phyloP scores from a whole-genome alignment of 2,888 invertebrate species.

The Amiota mariae region DNA sequence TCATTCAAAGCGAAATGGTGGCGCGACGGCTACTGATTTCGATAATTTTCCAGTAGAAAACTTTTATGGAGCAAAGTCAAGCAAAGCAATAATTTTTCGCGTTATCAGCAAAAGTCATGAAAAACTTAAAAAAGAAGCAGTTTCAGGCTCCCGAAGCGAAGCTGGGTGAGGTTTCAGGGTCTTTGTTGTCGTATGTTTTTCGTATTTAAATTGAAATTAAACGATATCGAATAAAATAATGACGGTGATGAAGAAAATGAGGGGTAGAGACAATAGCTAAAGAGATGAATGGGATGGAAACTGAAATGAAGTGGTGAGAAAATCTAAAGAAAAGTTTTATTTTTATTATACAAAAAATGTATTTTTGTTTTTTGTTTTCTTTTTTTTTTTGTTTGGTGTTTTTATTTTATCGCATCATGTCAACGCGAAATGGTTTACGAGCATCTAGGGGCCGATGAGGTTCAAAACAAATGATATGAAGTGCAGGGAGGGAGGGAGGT shows the following conservation, averaged over 20 bases:
- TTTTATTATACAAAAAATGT: background rate
- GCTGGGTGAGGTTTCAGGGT: no score
- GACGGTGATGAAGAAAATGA: background rate
- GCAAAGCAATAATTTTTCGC: slow-evolving; percentile 52
- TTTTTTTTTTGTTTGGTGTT: background rate
- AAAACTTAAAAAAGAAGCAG: slow-evolving; percentile 16
- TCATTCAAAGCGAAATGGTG: background rate
- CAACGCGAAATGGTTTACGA: background rate
- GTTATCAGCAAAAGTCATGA: slow-evolving; percentile 61
- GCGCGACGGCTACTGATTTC: slow-evolving; percentile 2
- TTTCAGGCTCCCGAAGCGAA: slow-evolving; percentile 30
- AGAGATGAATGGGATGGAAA: slow-evolving; percentile 3
- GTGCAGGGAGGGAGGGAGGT: no score
- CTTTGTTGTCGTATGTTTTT: slow-evolving; percentile 51
- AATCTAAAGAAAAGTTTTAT: slow-evolving; percentile 5
- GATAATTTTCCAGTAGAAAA: slow-evolving; percentile 32
- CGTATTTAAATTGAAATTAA: slow-evolving; percentile 61
- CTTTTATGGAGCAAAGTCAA: no score
- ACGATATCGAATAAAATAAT: slow-evolving; percentile 44
- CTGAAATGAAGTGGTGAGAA: background rate
- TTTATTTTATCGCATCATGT: slow-evolving; percentile 1
- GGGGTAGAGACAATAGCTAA: background rate
- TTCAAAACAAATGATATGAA: no score
- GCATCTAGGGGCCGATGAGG: no score
- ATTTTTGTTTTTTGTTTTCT: no score